A percentile compares a stretch with the other conserved stretches of the same genome.
These are phyloP conservation scores for Pocota personata DNA, from an alignment of 2,888 invertebrate genomes.

Conservation along the genomic window DNA sequence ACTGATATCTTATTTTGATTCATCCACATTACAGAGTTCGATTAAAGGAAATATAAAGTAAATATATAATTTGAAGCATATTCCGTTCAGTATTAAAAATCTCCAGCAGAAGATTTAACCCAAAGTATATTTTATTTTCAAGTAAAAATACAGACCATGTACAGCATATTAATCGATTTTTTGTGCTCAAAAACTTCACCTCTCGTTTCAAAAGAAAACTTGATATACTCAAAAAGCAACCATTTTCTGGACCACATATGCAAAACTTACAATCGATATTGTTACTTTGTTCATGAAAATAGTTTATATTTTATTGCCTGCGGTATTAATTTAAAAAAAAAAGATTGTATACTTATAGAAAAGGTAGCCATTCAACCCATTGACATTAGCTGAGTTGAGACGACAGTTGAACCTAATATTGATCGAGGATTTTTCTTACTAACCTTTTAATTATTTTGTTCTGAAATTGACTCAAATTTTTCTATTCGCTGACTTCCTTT, in stretches of 20 bases:
- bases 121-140: conserved; percentile 10
- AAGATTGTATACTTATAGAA: conserved; percentile 36
- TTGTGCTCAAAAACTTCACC: conserved; percentile 25
- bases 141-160: conserved; percentile 41
- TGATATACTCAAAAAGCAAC: conserved; percentile 6
- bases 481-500: conserved; percentile 1
- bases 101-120: background rate
- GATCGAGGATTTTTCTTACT: conserved; percentile 56
- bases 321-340: conserved; percentile 16
- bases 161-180: conserved; percentile 63
- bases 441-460: conserved; percentile 51
- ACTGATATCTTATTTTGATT: no score
- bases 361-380: conserved; percentile 54
- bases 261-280: background rate
- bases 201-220: background rate
- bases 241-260: background rate
- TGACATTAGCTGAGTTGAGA: conserved; percentile 34
- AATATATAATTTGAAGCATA: background rate
- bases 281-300: background rate
- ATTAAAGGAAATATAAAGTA: background rate
- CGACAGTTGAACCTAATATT: conserved; percentile 54
- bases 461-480: conserved; percentile 15
- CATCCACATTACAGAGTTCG: background rate
- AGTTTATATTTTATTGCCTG: conserved; percentile 14
- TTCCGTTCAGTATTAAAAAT: background rate